Conservation (phyloP, 2,113 vertebrate genomes). For the Corythoichthys haematopterus region DNA sequence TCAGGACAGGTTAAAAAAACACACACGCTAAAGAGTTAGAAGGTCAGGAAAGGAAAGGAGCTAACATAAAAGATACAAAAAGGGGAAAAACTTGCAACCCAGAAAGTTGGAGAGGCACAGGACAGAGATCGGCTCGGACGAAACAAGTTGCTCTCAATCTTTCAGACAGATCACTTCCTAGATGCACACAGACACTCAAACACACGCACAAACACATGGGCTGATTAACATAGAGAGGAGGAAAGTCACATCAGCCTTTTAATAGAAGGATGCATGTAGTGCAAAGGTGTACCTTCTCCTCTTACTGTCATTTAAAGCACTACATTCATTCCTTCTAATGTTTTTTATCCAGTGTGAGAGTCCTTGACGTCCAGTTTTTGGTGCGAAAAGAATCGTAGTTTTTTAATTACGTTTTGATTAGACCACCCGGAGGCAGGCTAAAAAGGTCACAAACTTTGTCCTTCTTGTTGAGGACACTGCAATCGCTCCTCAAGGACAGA, state of each 20-base stretch:
- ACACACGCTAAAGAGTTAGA: background rate
- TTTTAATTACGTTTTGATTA: too few species aligned
- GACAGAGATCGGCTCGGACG: constrained; percentile 32
- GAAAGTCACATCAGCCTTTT: constrained; percentile 60
- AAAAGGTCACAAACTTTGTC: too few species aligned
- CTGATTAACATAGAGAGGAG: constrained; percentile 44
- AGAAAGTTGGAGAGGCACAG: background rate
- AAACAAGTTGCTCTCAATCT: constrained; percentile 75
- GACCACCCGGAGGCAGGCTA: too few species aligned
- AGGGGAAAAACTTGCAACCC: background rate
- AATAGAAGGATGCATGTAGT: constrained; percentile 33
- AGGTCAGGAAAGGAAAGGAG: constrained; percentile 2
- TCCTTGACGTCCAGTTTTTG: background rate
- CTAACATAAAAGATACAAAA: background rate
- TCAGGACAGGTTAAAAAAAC: too few species aligned
- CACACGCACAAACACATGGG: background rate
- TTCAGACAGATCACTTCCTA: constrained; percentile 63
- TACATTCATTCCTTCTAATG: constrained; percentile 13
- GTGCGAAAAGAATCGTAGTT: background rate
- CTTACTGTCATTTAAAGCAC: constrained; percentile 18
- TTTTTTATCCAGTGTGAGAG: background rate
- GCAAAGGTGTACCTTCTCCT: constrained; percentile 35
- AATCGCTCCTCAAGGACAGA: too few species aligned
- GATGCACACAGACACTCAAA: constrained; percentile 20
- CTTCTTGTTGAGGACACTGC: too few species aligned